phyloP scores from a whole-genome alignment of 2,113 vertebrate species.

The Siniperca knerii region DNA sequence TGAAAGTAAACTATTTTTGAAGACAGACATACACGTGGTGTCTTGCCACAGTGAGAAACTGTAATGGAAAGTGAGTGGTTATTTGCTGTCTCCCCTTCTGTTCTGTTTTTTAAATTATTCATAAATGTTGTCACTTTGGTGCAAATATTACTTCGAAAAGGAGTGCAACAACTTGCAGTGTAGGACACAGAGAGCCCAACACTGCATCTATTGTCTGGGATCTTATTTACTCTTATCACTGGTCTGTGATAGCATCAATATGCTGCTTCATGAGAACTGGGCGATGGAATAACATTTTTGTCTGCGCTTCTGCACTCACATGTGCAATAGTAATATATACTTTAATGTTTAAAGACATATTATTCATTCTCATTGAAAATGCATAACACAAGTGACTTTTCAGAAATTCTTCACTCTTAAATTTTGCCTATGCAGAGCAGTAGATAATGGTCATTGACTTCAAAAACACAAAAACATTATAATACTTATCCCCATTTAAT shows the following conservation, averaged over 20 bases:
- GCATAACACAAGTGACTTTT: background rate
- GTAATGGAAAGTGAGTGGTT: background rate
- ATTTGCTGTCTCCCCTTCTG: background rate
- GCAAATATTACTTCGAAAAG: slow-evolving; percentile 3
- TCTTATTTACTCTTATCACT: background rate
- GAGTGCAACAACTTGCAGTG: background rate
- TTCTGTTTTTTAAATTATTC: background rate
- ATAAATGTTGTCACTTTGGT: background rate
- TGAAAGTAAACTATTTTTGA: background rate
- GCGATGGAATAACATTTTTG: background rate
- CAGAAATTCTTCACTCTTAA: background rate
- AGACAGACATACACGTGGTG: background rate
- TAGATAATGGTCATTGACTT: background rate
- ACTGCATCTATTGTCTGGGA: background rate
- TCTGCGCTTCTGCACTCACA: background rate
- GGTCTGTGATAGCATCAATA: background rate
- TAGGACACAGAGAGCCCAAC: background rate
- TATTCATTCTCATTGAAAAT: slow-evolving; percentile 1
- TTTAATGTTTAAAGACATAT: background rate
- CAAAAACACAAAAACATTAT: background rate
- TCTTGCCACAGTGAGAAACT: background rate
- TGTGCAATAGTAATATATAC: background rate
- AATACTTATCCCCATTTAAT: slow-evolving; percentile 74
- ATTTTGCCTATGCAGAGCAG: background rate
- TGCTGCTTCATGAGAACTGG: background rate